phyloP scores from a whole-genome alignment of 2,113 vertebrate genomes.

The Eulemur rufifrons region DNA sequence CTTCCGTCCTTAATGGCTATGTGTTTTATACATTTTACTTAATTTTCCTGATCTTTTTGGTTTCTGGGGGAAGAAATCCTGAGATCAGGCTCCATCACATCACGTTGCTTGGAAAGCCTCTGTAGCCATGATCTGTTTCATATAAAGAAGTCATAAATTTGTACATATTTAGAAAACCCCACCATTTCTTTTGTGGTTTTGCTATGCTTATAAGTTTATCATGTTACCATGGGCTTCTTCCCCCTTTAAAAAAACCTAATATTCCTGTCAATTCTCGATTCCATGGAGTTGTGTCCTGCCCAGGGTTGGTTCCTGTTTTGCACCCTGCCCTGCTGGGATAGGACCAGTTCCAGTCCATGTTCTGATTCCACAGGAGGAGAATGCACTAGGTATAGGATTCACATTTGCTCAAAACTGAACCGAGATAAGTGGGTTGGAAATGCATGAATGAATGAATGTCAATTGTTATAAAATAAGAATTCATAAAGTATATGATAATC shows the following conservation, averaged over 20 bases:
- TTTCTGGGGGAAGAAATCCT: neutral
- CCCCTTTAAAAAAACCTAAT: neutral
- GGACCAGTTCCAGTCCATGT: neutral
- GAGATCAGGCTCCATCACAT: neutral
- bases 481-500: neutral
- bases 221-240: neutral
- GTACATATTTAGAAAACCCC: neutral
- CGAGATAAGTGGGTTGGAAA: neutral
- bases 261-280: no score
- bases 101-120: neutral
- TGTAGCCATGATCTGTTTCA: neutral
- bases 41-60: neutral
- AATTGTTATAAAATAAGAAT: neutral
- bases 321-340: neutral
- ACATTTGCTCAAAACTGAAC: neutral
- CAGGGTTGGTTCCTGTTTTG: neutral
- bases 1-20: neutral
- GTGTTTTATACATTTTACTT: neutral
- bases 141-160: neutral
- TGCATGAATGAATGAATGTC: neutral
- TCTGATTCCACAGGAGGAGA: no score
- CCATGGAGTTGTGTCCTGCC: neutral
- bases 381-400: no score
- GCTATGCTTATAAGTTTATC: neutral
- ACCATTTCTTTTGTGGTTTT: neutral